Base-by-base conservation (phyloP, 2,113 vertebrate genomes). In the Grallaria varia region DNA sequence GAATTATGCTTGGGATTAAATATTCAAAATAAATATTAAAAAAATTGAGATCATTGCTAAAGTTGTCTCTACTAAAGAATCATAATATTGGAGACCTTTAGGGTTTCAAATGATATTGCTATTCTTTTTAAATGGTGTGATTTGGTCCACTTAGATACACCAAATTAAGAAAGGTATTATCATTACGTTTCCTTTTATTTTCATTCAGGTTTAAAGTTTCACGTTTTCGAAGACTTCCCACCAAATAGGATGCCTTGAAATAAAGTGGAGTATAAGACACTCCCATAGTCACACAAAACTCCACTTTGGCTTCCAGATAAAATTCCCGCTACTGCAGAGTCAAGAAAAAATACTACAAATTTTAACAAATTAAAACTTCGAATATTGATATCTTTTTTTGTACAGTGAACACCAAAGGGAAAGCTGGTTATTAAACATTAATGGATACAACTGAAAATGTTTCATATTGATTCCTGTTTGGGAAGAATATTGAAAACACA, bases 351-450 rank as follows among this genome's bases (percentile, higher is more conserved):
- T 72, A 68, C 31, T 63, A 72, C n/a, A 27, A 8, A 37, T 78
- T 67, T 90, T 76, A 83, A 55, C 39, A 67, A n/a, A n/a, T n/a
- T n/a, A n/a, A n/a, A n/a, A 89, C 49, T 55, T 11, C 20, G 4
- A 82, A 85, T 87, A 91, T 59, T 71, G 69, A 14, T 86, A 49
- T 27, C 15, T 84, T 95, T 84, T 95, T 78, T 58, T 66, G 67
- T 83, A 88, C 60, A 91, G 52, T 64, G 91, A 89, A 42, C 47
- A 91, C 40, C 63, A 83, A 94, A 85, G 39, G 45, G 11, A 64
- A 89, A 91, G 30, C 10, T 80, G 30, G 59, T 67, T 71, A 87
- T 87, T 83, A 93, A 90, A 96, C 42, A 58, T 96, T 91, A 87
- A 90, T 75, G 14, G 45, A 56, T 93, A 85, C 42, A 94, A 58